Evolutionary conservation across 2,888 invertebrate species (phyloP), one percentile per base, ranked within the genome.

Genomic region (Drosophila picticornis): DNA sequence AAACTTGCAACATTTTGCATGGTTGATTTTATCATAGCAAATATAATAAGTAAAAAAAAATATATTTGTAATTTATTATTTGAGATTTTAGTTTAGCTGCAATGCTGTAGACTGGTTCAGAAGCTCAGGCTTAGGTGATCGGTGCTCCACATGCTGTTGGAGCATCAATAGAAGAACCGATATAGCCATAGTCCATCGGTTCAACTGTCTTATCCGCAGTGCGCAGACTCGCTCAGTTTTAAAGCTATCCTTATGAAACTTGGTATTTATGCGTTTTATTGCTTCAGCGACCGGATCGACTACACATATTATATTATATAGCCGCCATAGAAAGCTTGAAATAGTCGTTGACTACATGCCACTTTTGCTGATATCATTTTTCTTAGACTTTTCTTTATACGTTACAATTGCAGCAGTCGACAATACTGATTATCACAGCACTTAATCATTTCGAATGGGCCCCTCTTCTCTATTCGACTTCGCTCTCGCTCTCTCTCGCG

Each of bases 361-460:
- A 38, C 2, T 10, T n/a, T n/a, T 38, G 9, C 38, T 38, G 38
- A 38, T 19, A 38, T 38, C 38, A 38, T 38, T 38, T 38, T 31
- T 22, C 48, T 9, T 27, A 16, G 22, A 11, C 29, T 25, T 38
- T 62, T 58, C 25, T 58, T 63, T 60, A 72, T 65, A 65, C 32
- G 62, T 62, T 62, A 36, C 46, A 57, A 36, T 43, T 36, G 25
- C 50, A 48, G 56, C 77, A 74, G 82, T 81, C 81, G 69, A 60
- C 82, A 71, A 77, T 57, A 71, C 59, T 80, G 75, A 86, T 82
- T 86, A 86, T 84, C 82, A 58, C 52, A 46, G 57, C 73, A 67
- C 60, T 80, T 77, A 74, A 84, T 77, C 81, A 72, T 77, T 65
- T 63, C 58, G 63, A 66, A 73, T 61, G 62, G 62, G 27, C 27